These are phyloP conservation scores for Perca flavescens DNA, from an alignment of 2,113 vertebrate species.

Conservation along the genomic window DNA sequence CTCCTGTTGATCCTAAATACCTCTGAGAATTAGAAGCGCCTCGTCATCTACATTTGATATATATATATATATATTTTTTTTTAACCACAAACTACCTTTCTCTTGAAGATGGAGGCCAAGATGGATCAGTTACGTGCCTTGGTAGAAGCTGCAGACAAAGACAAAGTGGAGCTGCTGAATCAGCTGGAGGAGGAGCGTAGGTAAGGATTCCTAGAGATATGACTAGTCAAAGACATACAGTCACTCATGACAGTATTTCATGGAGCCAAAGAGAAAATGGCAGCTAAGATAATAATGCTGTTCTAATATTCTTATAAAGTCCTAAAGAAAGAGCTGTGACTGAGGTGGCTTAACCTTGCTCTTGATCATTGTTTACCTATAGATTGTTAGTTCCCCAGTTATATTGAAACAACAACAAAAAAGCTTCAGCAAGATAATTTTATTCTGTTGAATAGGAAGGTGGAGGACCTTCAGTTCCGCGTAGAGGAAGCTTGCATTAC, in stretches of 20 bases:
- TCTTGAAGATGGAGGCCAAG: conserved; percentile 94
- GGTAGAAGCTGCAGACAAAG: conserved; percentile 96
- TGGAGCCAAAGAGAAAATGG: not conserved
- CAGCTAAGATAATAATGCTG: not conserved
- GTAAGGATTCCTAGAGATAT: conserved; percentile 72
- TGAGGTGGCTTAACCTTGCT: not conserved
- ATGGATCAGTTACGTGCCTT: conserved; percentile 96
- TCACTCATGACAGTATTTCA: not conserved
- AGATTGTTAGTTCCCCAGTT: not conserved
- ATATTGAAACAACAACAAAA: not conserved
- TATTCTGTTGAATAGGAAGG: conserved; percentile 87
- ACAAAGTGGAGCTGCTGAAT: conserved; percentile 97
- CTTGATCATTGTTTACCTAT: not conserved
- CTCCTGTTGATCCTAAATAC: not conserved
- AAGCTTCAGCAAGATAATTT: not conserved
- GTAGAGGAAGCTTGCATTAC: conserved; percentile 99
- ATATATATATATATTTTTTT: not conserved
- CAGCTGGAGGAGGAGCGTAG: conserved; percentile 98
- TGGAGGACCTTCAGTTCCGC: conserved; percentile 98
- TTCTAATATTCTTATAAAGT: conserved; percentile 11
- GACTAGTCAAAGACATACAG: not conserved
- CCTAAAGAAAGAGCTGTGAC: not conserved
- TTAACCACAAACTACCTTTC: conserved; percentile 44
- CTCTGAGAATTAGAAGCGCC: not conserved
- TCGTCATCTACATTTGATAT: not conserved